Conservation (phyloP, 2,113 vertebrate genomes). For the Phrynosoma blainvillii region DNA sequence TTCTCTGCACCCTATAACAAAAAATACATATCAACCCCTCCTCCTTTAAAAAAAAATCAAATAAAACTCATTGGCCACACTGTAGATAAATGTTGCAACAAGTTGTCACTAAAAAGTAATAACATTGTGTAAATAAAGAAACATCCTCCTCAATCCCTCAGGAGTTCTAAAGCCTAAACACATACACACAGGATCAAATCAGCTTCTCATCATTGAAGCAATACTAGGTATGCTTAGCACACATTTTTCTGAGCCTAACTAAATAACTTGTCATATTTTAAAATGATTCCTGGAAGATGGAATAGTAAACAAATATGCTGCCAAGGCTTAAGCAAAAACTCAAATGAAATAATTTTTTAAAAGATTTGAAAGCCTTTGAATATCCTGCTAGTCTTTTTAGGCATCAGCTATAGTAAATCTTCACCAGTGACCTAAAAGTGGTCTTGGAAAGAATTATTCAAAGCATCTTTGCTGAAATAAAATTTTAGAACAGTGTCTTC, state of each 20-base stretch:
- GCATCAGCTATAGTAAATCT: background rate
- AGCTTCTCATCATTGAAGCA: background rate
- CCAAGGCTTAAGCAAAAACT: background rate
- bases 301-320: background rate
- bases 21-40: too few species aligned
- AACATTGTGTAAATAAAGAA: background rate
- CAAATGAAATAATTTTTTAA: too few species aligned
- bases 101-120: background rate
- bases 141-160: too few species aligned
- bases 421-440: background rate
- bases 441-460: background rate
- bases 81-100: background rate
- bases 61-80: background rate
- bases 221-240: background rate
- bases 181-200: background rate
- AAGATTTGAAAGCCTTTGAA: background rate
- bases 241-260: background rate
- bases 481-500: background rate
- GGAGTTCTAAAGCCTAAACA: background rate
- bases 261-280: background rate
- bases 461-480: background rate
- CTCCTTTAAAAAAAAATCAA: too few species aligned
- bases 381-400: background rate
- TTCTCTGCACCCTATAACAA: too few species aligned
- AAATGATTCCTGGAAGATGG: background rate